Evolutionary conservation across 1,140 invertebrate species (phyloP), one percentile per base, ranked within the genome.

Genomic region (Ganaspis sp.): DNA sequence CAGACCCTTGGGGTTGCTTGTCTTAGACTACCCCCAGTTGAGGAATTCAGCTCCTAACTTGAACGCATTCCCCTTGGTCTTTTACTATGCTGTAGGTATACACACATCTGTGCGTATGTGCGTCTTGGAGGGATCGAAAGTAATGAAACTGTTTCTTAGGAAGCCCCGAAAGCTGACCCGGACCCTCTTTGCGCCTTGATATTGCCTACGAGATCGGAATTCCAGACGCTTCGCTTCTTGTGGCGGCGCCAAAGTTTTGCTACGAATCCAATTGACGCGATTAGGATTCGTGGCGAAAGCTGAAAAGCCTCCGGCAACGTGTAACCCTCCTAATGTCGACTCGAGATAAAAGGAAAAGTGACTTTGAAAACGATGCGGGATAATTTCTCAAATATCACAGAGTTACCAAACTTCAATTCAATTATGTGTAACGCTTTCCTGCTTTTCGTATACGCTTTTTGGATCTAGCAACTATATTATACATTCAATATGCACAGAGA

Each of bases 121-220:
- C 38, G 80, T 79, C 17, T 79, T 23, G 72, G 73, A 72, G 34
- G 78, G 76, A 83, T 80, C 79, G 82, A 81, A 83, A 83, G 82
- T 83, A 81, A 83, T 83, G 82, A 83, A 81, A 83, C 82, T 83
- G 82, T 83, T 83, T 83, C 82, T 81, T 78, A 83, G 82, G 79
- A 80, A 80, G 81, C 78, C 81, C 26, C 81, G 73, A 80, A 83
- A 83, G 82, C 82, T 83, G 79, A 83, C 81, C 81, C 70, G 77
- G 74, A 83, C 82, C 82, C 80, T 81, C 81, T 83, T 81, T 83
- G 80, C 75, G 77, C 75, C 76, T 76, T 75, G 77, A 83, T 83
- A 83, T 83, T 83, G 82, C 82, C 80, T 83, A 83, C 80, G 82
- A 81, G 80, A 78, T 78, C 78, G 49, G 82, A 81, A 83, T 83